phyloP scores from a whole-genome alignment of 2,888 invertebrate species.

The Agrochola circellaris region DNA sequence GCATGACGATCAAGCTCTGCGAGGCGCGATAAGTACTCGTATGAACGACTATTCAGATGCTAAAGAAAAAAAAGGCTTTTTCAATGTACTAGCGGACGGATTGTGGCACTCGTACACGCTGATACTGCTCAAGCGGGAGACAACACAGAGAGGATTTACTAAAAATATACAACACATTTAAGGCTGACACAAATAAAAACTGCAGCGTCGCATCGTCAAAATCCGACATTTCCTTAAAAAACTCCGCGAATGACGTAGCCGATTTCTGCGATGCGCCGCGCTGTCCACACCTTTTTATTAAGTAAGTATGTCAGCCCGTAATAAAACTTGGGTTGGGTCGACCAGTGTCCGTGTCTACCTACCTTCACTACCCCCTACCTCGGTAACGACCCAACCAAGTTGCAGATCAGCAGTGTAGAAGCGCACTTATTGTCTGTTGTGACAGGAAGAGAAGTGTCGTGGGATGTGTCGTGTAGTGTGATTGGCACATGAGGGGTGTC shows the following conservation, averaged over 20 bases:
- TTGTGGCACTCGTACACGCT: slow-evolving; percentile 10
- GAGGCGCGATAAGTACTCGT: slow-evolving; percentile 18
- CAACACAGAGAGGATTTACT: not conserved
- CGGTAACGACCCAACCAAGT: not conserved
- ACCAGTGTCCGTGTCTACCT: not conserved
- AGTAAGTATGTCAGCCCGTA: not conserved
- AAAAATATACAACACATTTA: not conserved
- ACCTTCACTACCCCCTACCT: too few relatives aligned
- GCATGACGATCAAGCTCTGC: not conserved
- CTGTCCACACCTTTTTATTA: not conserved
- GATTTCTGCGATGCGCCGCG: not conserved
- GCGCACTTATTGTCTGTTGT: slow-evolving; percentile 24
- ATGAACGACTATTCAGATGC: slow-evolving; percentile 8
- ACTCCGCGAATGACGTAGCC: not conserved
- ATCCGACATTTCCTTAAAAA: not conserved
- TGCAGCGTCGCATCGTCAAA: too few relatives aligned
- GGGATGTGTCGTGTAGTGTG: slow-evolving; percentile 31
- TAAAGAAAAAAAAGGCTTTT: not conserved
- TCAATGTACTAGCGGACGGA: slow-evolving; percentile 46
- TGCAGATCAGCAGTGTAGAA: slow-evolving; percentile 18
- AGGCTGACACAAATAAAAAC: not conserved
- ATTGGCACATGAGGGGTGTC: slow-evolving; percentile 36
- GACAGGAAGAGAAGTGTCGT: slow-evolving; percentile 12
- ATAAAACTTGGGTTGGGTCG: not conserved
- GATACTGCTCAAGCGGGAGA: not conserved